Evolutionary conservation across 2,888 invertebrate genomes (phyloP), one percentile per base, ranked within the genome.

Genomic region (Taphrorychus bicolor): DNA sequence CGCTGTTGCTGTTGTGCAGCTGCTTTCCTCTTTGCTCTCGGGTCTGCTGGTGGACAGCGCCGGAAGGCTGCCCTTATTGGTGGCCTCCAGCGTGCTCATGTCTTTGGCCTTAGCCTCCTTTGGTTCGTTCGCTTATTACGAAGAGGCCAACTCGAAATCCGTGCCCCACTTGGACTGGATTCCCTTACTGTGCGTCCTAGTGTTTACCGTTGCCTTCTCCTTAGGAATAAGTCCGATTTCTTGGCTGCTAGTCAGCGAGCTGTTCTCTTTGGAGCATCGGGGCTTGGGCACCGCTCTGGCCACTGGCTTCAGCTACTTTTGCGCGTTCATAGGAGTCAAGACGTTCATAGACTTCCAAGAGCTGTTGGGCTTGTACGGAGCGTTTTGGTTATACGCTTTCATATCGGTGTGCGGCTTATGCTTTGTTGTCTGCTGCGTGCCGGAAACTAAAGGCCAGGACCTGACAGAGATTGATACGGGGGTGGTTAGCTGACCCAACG

Each of bases 371-470:
- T 82, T 93, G 24, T 90, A 92, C 78, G 94, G 94, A 0, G 92
- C 94, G 1, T 96, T 95, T 82, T 94, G 93, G 92, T 84, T 95
- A 70, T 96, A 95, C 81, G 91, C 94, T 0, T 89, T 89, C 59
- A 89, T 94, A 77, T 92, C 94, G 52, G 88, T 93, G 0, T 87
- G 91, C 19, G 92, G 94, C 16, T 84, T 94, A 9, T 89, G 93
- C 79, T 95, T 95, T 81, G 92, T 95, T 1, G 91, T 92, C 2
- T 90, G 91, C 77, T 92, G 90, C 79, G 92, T 96, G 5, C 95
- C 95, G 0, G 95, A 96, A 83, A 96, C 96, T 3, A 95, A 93
- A 81, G 95, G 95, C 0, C 91, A 91, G 74, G 93, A 94, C 78
- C 84, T 96, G 75, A 94, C 94, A 79, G 94, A 95, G 82, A 94